Percentiles rank a stretch among this genome's conserved stretches.
These are phyloP conservation scores for Apolygus lucorum DNA, from an alignment of 1,140 invertebrate species.

Conservation along the genomic window DNA sequence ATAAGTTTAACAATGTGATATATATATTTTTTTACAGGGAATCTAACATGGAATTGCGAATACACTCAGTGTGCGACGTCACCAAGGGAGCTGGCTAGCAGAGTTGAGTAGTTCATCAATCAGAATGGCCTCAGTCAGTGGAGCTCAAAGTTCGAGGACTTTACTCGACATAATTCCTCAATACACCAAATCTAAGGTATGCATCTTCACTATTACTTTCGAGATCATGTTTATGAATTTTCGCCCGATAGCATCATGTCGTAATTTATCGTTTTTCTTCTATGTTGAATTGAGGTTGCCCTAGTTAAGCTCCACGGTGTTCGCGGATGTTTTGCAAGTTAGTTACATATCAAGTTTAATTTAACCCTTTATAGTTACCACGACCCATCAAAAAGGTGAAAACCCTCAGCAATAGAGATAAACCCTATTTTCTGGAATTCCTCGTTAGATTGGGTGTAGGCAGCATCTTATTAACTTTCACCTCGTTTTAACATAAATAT, in stretches of 20 bases:
- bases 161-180: conserved; percentile 25
- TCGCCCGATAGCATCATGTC: background rate
- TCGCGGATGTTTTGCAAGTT: background rate
- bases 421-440: no score
- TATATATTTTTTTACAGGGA: no score
- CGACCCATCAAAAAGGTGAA: no score
- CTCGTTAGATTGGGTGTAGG: no score
- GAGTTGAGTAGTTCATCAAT: background rate
- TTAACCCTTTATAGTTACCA: no score
- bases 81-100: background rate
- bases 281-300: background rate
- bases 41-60: background rate
- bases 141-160: conserved; percentile 25
- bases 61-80: background rate
- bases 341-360: background rate
- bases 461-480: no score
- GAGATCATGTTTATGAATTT: background rate
- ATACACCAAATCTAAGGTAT: conserved; percentile 25
- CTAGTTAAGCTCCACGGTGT: background rate
- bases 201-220: background rate
- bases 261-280: background rate
- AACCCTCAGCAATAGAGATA: no score
- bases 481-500: no score
- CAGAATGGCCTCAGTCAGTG: conserved; percentile 23
- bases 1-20: no score